Evolutionary conservation across 2,888 invertebrate genomes (phyloP).

Genomic region (Dolichopus griseipennis): DNA sequence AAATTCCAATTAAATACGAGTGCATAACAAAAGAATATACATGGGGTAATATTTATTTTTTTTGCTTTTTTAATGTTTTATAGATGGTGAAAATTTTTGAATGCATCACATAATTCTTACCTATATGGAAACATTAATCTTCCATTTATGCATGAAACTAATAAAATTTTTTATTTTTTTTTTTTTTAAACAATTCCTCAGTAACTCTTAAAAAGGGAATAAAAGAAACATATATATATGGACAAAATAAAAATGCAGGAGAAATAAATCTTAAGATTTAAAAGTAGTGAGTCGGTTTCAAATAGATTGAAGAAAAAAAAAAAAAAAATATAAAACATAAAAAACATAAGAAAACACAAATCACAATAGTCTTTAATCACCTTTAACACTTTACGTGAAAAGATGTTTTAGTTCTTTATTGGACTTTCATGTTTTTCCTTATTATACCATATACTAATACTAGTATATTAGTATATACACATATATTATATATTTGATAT

Average conservation of each 20-base stretch:
- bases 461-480: too few species aligned
- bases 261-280: background rate
- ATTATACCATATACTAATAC: too few species aligned
- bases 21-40: background rate
- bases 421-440: background rate
- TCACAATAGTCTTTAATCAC: slow-evolving; percentile 9
- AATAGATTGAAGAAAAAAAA: background rate
- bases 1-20: slow-evolving; percentile 1
- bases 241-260: background rate
- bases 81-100: background rate
- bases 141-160: slow-evolving; percentile 2
- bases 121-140: slow-evolving; percentile 3
- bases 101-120: slow-evolving; percentile 1
- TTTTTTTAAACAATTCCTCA: too few species aligned
- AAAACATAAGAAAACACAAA: background rate
- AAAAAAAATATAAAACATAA: background rate
- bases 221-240: too few species aligned
- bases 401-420: slow-evolving; percentile 3
- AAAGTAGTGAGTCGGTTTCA: slow-evolving; percentile 4
- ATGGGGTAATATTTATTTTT: too few species aligned
- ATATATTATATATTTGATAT: too few species aligned
- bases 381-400: slow-evolving; percentile 12
- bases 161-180: background rate
- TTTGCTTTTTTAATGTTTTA: too few species aligned
- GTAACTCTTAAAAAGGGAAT: background rate